Evolutionary conservation across 2,113 vertebrate genomes (phyloP).

Genomic region (Macroglossus sobrinus): DNA sequence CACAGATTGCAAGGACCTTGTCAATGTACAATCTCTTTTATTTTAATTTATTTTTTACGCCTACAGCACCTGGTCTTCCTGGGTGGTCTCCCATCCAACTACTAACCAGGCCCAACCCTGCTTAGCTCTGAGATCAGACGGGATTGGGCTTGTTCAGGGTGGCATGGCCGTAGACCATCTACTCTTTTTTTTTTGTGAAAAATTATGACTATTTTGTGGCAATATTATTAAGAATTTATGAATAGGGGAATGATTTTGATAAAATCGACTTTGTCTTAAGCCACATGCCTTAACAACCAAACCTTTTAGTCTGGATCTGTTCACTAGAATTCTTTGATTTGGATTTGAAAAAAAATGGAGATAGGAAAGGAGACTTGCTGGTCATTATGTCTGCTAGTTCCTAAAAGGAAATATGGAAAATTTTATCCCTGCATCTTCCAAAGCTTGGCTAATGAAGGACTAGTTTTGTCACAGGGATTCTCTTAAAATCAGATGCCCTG

Average conservation of each 20-base stretch:
- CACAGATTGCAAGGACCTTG: too few relatives aligned
- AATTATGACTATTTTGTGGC: conserved; percentile 1
- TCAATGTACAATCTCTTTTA: too few relatives aligned
- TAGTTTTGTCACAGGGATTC: neutral
- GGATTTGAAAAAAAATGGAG: neutral
- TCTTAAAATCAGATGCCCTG: neutral
- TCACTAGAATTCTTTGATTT: neutral
- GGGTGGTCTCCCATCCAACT: too few relatives aligned
- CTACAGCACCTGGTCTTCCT: too few relatives aligned
- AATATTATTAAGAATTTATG: conserved; percentile 19
- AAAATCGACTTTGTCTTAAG: conserved; percentile 28
- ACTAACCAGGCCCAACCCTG: too few relatives aligned
- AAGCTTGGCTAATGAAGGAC: neutral
- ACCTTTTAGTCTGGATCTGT: neutral
- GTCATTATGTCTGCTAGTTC: neutral
- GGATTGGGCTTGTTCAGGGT: too few relatives aligned
- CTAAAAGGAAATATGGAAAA: neutral
- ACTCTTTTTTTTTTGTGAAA: neutral
- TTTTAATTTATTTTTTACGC: too few relatives aligned
- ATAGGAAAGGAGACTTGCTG: neutral
- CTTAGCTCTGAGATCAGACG: too few relatives aligned
- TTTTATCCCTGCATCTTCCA: neutral
- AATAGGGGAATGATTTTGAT: conserved; percentile 24
- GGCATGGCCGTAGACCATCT: too few relatives aligned
- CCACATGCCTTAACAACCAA: neutral